Base-by-base conservation (phyloP, 2,797 vertebrate genomes). In the Myripristis murdjan region DNA sequence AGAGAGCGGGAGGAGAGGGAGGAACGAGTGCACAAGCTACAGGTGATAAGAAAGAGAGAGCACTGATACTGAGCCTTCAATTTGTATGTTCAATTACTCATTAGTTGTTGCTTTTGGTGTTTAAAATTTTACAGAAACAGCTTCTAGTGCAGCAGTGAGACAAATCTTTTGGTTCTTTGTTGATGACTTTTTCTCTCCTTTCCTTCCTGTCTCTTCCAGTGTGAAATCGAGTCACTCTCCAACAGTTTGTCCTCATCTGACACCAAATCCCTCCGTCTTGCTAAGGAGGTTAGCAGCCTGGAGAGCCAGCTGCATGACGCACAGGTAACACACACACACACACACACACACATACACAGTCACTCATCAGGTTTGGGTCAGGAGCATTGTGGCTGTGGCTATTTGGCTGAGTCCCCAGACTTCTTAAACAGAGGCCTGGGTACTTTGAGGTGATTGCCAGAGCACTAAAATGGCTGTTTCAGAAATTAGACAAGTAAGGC, bases 231-330 rank as follows among this genome's bases (percentile, higher is more conserved):
- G 78, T 81, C 76, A 2, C 75, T 96, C 23, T 95, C 96, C 0
- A 60, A 84, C 39, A 91, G 89, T 9, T 87, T 98, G 54, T 94
- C 95, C 6, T 89, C 95, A 16, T 91, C 94, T 0, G 97, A 98
- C 64, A 94, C 95, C 73, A 97, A 94, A 88, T 89, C 95, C 26
- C 94, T 96, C 56, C 93, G 95, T 7, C 92, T 98, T 41, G 64
- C 85, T 35, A 98, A 97, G 92, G 97, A 98, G 66, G 91, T 96
- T 83, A 94, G 89, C 92, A 94, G 91, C 70, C 87, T 95, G 1
- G 96, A 97, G 84, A 95, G 93, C 66, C 96, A 97, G 80, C 93
- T 98, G 31, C 94, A 95, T 0, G 97, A 98, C 24, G 72, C 93
- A 35, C 97, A 97, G 96, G 97, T 98, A 92, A 87, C 26, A n/a